Evolutionary conservation across 2,113 vertebrate species (phyloP).

Genomic region (Cyanistes caeruleus): DNA sequence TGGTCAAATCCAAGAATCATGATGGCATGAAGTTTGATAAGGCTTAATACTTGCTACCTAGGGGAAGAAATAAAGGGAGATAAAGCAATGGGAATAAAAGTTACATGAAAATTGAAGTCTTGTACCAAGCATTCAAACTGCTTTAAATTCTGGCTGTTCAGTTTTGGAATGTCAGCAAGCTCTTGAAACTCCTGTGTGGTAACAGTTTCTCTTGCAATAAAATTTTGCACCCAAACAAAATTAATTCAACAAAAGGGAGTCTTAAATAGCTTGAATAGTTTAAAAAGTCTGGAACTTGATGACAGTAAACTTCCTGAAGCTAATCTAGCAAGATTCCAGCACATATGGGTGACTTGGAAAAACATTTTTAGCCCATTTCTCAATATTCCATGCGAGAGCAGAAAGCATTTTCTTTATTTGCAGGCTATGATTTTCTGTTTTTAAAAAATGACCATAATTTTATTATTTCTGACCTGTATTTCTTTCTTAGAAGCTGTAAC

Average conservation of each 20-base stretch:
- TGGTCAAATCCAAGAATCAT: background rate
- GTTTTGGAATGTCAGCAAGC: background rate
- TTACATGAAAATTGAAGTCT: background rate
- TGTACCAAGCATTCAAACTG: background rate
- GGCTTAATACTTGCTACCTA: background rate
- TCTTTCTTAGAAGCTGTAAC: conserved; percentile 60
- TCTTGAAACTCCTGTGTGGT: background rate
- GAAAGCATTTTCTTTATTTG: background rate
- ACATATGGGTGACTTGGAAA: background rate
- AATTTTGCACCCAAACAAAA: conserved; percentile 6
- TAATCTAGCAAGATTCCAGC: background rate
- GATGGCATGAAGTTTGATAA: background rate
- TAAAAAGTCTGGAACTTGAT: background rate
- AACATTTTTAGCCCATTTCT: background rate
- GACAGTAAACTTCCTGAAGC: conserved; percentile 18
- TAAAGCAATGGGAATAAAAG: background rate
- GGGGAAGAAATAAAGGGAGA: background rate
- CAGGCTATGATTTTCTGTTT: background rate
- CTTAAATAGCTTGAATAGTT: background rate
- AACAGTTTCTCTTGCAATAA: background rate
- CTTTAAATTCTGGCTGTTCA: background rate
- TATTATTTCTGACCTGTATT: background rate
- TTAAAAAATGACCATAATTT: background rate
- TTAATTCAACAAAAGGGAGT: background rate
- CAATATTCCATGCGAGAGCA: background rate